Conservation (phyloP, 2,113 vertebrate genomes). For the Macrotus californicus region DNA sequence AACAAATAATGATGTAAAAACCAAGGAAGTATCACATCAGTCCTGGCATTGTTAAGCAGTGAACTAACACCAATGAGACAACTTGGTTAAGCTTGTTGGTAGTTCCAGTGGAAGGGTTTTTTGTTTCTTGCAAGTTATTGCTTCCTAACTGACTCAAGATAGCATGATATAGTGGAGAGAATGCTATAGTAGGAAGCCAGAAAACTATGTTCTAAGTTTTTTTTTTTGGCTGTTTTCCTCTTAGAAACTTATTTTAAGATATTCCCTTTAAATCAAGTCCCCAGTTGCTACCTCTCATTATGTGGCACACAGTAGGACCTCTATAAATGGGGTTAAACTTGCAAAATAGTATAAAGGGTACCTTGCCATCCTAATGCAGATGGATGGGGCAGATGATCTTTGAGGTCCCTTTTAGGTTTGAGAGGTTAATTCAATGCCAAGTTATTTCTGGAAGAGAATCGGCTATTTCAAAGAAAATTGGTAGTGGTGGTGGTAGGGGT, state of each 20-base stretch:
- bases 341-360: neutral
- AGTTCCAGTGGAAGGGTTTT: neutral
- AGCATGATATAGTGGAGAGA: neutral
- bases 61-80: neutral
- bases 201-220: neutral
- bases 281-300: neutral
- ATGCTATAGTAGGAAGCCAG: neutral
- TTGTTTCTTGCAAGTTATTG: neutral
- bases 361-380: neutral
- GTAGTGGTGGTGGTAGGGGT: neutral
- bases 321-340: neutral
- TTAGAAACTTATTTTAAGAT: neutral
- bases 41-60: neutral
- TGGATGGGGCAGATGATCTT: neutral
- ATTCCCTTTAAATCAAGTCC: neutral
- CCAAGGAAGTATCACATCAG: neutral
- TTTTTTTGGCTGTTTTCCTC: too few species aligned
- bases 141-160: neutral
- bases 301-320: neutral
- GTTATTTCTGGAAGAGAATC: neutral
- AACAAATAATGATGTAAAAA: neutral
- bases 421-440: neutral
- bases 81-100: neutral
- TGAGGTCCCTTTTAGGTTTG: neutral
- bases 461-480: neutral